These are phyloP conservation scores for Trogon surrucura DNA, from an alignment of 2,113 vertebrate species.

Conservation along the genomic window DNA sequence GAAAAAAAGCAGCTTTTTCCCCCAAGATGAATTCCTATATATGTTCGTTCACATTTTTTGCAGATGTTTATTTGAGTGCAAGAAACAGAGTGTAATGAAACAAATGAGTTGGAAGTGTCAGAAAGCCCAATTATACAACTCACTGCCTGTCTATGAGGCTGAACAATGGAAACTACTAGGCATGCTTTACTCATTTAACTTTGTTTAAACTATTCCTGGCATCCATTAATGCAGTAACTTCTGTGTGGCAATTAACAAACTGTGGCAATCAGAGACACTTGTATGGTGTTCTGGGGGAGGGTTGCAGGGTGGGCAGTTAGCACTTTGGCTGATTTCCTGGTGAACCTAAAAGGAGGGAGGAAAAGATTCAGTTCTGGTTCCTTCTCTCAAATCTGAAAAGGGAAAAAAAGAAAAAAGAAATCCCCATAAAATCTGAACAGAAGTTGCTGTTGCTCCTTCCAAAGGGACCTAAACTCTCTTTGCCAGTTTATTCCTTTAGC, in stretches of 20 bases:
- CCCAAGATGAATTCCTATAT: constrained; percentile 38
- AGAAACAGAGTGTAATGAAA: constrained; percentile 65
- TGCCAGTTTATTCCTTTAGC: background rate
- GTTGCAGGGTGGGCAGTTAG: background rate
- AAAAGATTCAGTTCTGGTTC: background rate
- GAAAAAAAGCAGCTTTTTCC: background rate
- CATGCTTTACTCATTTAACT: constrained; percentile 75
- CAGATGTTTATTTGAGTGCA: constrained; percentile 74
- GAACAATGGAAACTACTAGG: constrained; percentile 72
- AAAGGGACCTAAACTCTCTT: background rate
- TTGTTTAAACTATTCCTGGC: constrained; percentile 76
- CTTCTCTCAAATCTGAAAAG: background rate
- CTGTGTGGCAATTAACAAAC: constrained; percentile 75
- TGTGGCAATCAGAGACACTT: constrained; percentile 56
- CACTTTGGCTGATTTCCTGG: constrained; percentile 20
- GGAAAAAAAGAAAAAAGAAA: background rate
- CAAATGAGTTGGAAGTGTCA: constrained; percentile 78
- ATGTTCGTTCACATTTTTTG: constrained; percentile 32
- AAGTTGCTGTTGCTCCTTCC: background rate
- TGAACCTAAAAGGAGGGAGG: background rate
- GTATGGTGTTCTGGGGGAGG: background rate
- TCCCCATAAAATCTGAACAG: background rate
- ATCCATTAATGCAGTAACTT: constrained; percentile 73
- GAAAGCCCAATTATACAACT: constrained; percentile 79
- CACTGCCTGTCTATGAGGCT: constrained; percentile 68